Evolutionary conservation across 2,888 invertebrate species (phyloP), one percentile per base, ranked within the genome.

Genomic region (Itoplectis maculator): DNA sequence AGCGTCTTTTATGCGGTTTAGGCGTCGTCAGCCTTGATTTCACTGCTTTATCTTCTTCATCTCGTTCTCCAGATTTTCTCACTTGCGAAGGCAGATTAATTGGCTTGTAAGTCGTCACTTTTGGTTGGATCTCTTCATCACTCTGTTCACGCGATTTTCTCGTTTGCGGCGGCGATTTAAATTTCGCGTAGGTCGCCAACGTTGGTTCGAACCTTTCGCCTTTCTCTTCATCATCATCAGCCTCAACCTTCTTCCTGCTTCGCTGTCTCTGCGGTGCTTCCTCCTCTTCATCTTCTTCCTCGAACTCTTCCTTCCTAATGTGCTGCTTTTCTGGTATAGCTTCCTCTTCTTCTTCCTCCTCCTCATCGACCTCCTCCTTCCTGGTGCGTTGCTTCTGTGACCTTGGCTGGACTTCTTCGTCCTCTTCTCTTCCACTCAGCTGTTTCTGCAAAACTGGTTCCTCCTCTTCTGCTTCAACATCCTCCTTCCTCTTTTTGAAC

Each of bases 131-230:
- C 54, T 54, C 18, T 15, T 63, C 45, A 37, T 18, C 47, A 8
- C 45, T 42, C 40, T 45, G 42, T n/a, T 11, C 6, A 9, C 29
- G 18, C 3, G 75, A 42, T 42, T 13, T 69, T 15, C 66, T 61
- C 51, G 15, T n/a, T 6, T 59, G 37, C 0, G 7, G 2, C 15
- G 59, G 59, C n/a, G 11, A 35, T 59, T 42, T 81, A 2, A 79
- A 74, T 18, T 59, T 13, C 11, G 78, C 29, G 61, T 84, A 82
- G 5, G 51, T 77, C 0, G 18, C 73, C 45, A 83, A 78, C 0
- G 84, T 83, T n/a, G 85, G 83, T 66, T 84, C 83, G 8, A 74
- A 72, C 2, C 72, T 47, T 70, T 77, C 85, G 5, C 82, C 42
- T 0, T 68, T 61, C 2, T 70, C 47, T 15, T 79, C n/a, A 5